Percentiles rank a stretch among this genome's conserved stretches.
Evolutionary conservation across 2,888 invertebrate genomes (phyloP).

Genomic region (Ganaspis brasiliensis): DNA sequence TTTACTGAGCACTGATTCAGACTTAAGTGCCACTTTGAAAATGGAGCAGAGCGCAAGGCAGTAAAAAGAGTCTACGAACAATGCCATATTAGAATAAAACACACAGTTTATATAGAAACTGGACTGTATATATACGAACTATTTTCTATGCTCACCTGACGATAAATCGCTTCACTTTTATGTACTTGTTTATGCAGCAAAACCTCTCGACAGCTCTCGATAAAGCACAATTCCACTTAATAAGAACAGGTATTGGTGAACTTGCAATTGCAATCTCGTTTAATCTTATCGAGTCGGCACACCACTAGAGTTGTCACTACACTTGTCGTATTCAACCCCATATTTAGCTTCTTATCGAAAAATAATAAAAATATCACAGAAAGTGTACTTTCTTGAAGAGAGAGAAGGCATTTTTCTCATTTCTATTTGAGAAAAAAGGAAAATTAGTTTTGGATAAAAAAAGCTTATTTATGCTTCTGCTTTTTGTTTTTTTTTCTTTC

Average conservation of each 20-base stretch:
- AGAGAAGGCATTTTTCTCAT: too few relatives aligned
- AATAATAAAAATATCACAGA: too few relatives aligned
- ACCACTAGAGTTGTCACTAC: background rate
- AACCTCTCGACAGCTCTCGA: slow-evolving; percentile 7
- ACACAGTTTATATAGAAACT: background rate
- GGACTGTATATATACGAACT: background rate
- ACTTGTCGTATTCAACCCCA: background rate
- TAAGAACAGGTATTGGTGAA: slow-evolving; percentile 22
- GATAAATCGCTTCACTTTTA: slow-evolving; percentile 14
- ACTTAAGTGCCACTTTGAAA: background rate
- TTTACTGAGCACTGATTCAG: background rate
- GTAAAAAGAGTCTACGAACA: slow-evolving; percentile 4
- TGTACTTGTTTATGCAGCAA: slow-evolving; percentile 17
- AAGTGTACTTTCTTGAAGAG: too few relatives aligned
- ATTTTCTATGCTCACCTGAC: slow-evolving; percentile 18
- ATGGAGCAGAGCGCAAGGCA: background rate
- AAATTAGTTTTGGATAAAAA: too few relatives aligned
- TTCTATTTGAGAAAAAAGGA: too few relatives aligned
- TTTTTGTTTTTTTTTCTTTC: too few relatives aligned
- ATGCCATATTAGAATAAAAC: slow-evolving; percentile 29
- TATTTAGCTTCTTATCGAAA: background rate
- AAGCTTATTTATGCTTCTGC: too few relatives aligned
- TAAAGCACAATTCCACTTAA: slow-evolving; percentile 1
- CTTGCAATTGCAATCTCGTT: background rate
- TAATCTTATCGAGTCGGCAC: slow-evolving; percentile 3